Evolutionary conservation across 2,113 vertebrate genomes (phyloP), one percentile per base, ranked within the genome.

Genomic region (Pseudonaja textilis): DNA sequence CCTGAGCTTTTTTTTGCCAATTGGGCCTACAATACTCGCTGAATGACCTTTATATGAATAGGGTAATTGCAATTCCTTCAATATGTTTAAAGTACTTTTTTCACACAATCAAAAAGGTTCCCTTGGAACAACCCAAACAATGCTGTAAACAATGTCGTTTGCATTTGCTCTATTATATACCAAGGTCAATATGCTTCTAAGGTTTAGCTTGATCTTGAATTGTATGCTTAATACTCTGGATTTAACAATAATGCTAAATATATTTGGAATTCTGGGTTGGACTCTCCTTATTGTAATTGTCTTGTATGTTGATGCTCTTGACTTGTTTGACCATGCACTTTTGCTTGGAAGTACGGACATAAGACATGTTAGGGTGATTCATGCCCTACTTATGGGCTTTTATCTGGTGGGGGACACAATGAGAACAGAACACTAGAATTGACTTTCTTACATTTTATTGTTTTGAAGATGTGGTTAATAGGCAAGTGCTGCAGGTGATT

Each of bases 391-490:
- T 42, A 81, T 81, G 74, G 16, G 34, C 34, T 81, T 81, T 81
- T 42, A 22, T 42, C 34, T 81, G 74, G 18, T 81, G 18, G 74
- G 34, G 39, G 47, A 9, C 74, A 42, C 74, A 39, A 42, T 81
- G 34, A 81, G 34, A 81, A 81, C 39, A 42, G 34, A 42, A 81
- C 34, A 81, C 7, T 42, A 81, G 74, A 81, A 81, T 9, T 9
- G 74, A 39, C 74, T 20, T 81, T 22, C 34, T 81, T 81, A 81
- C 3, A 81, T 81, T 22, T 81, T 22, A 34, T 81, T 25, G 88
- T 5, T 26, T 34, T 64, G 94, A 89, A 96, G 93, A 47, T n/a
- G 85, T 56, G 39, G 81, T 11, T 85, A 85, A 93, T 85, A 93
- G 85, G 11, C 34, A 81, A 81, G 18, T 7, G 7, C 74, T 81